Evolutionary conservation across 1,140 invertebrate species (phyloP).

Genomic region (Nixonia krombeini): DNA sequence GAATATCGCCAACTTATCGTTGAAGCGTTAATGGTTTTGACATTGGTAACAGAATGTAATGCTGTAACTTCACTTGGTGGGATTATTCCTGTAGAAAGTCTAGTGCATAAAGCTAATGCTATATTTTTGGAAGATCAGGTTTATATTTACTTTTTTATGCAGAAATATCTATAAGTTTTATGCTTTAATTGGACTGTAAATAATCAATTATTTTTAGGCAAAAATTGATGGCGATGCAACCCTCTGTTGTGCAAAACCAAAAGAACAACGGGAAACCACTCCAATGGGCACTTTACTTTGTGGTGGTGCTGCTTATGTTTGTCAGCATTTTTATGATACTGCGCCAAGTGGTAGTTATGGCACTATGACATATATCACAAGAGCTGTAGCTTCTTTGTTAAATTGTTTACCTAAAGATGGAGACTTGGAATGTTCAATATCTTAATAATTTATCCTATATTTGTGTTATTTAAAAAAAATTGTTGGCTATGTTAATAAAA

Average conservation of each 20-base stretch:
- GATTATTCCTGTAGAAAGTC: conserved; percentile 90
- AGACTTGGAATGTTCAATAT: conserved; percentile 85
- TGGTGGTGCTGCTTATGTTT: conserved; percentile 93
- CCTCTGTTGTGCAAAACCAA: conserved; percentile 88
- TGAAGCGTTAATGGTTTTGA: conserved; percentile 97
- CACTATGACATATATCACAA: conserved; percentile 97
- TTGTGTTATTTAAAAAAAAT: too few relatives aligned
- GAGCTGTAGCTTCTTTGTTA: conserved; percentile 83
- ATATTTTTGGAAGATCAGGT: conserved; percentile 98
- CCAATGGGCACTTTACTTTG: conserved; percentile 81
- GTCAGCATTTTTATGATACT: conserved; percentile 97
- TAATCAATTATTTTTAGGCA: conserved; percentile 74
- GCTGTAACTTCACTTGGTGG: conserved; percentile 82
- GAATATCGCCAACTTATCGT: conserved; percentile 98
- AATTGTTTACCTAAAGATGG: conserved; percentile 83
- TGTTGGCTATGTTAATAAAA: too few relatives aligned
- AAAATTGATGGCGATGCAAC: conserved; percentile 90
- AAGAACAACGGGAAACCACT: conserved; percentile 75
- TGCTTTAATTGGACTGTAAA: not conserved
- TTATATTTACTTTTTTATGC: not conserved
- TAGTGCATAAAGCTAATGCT: conserved; percentile 95
- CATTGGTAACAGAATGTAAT: conserved; percentile 90
- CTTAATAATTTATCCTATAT: conserved; percentile 41
- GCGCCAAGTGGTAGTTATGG: conserved; percentile 97
- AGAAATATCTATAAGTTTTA: not conserved